These are phyloP conservation scores for Pimephales promelas DNA, from an alignment of 2,113 vertebrate species.

Conservation along the genomic window DNA sequence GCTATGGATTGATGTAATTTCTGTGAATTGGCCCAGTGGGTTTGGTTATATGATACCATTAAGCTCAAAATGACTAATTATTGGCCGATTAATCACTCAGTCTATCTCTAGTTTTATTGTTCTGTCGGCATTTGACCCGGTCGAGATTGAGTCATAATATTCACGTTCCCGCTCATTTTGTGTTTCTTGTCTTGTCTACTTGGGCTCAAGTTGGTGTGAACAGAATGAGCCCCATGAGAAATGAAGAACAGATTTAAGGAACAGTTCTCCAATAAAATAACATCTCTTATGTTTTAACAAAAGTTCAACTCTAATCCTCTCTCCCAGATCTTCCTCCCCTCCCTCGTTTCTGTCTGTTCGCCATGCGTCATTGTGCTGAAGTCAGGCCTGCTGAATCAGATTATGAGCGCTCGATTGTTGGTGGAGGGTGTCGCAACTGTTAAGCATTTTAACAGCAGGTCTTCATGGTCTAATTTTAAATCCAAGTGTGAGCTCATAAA, in stretches of 20 bases:
- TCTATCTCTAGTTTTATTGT: constrained; percentile 1
- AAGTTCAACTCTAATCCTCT: not conserved
- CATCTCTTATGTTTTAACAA: not conserved
- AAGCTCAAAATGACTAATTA: constrained; percentile 19
- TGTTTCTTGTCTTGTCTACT: constrained; percentile 17
- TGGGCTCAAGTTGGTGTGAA: not conserved
- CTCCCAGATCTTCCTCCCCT: constrained; percentile 7
- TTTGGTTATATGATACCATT: not conserved
- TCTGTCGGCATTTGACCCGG: constrained; percentile 6
- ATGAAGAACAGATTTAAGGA: constrained; percentile 15
- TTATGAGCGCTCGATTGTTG: constrained; percentile 60
- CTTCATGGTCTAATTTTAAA: constrained; percentile 70
- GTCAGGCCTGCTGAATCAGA: constrained; percentile 57
- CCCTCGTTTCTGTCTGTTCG: constrained; percentile 30
- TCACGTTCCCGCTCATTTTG: not conserved
- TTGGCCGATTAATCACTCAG: not conserved
- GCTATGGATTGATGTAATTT: not conserved
- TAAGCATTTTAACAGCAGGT: constrained; percentile 63
- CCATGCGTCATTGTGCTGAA: constrained; percentile 3
- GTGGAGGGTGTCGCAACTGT: constrained; percentile 59
- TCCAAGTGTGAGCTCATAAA: constrained; percentile 56
- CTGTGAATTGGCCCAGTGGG: not conserved
- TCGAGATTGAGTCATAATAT: constrained; percentile 1
- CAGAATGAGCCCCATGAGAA: not conserved
- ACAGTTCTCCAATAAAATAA: not conserved